Conservation (phyloP, 2,113 vertebrate genomes). For the Daphoenositta chrysoptera region DNA sequence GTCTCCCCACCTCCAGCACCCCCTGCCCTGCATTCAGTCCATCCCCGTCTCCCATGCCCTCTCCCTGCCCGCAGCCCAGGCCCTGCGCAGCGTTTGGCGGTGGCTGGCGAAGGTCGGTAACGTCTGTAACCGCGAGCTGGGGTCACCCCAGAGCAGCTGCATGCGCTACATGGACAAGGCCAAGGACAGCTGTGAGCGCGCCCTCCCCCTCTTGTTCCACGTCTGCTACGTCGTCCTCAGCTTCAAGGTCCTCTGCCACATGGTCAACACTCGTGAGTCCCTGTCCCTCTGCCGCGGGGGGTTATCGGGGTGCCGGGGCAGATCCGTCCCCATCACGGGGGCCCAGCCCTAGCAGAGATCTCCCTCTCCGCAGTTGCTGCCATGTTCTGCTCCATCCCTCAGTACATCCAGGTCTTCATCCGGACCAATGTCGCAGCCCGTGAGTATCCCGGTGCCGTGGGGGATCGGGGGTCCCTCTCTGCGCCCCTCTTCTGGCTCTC, state of each 20-base stretch:
- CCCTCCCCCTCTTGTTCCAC: conserved; percentile 67
- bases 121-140: conserved; percentile 81
- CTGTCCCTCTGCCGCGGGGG: accelerated
- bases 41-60: accelerated
- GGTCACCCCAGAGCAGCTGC: conserved; percentile 78
- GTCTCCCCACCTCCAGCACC: neutral
- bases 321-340: accelerated
- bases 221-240: conserved; percentile 76
- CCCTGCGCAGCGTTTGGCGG: conserved; percentile 76
- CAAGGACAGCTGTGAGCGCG: conserved; percentile 63
- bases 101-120: conserved; percentile 77
- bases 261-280: conserved; percentile 62
- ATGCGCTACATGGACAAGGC: conserved; percentile 64
- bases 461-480: accelerated
- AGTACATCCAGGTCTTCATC: conserved; percentile 75
- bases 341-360: neutral
- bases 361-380: conserved; percentile 55
- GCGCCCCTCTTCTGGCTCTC: neutral
- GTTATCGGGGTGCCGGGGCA: accelerated
- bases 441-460: conserved; percentile 41
- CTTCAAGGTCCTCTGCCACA: conserved; percentile 78
- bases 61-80: conserved; percentile 64
- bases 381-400: conserved; percentile 82
- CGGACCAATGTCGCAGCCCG: conserved; percentile 53
- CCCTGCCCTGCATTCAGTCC: neutral